Evolutionary conservation across 2,113 vertebrate genomes (phyloP), one percentile per base, ranked within the genome.

Genomic region (Esox niger): DNA sequence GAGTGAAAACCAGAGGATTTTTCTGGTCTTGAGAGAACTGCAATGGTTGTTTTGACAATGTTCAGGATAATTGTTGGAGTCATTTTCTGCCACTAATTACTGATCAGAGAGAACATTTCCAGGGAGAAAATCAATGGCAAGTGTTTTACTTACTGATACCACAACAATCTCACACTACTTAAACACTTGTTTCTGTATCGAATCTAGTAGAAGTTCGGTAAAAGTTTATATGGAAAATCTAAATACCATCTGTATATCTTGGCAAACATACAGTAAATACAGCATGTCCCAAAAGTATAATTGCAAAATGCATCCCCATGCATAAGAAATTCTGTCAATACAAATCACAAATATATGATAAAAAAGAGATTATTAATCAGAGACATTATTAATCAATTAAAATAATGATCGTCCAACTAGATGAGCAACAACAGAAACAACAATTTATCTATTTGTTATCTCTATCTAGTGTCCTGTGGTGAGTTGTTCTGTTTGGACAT

Each of bases 11-110:
- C 47, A n/a, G 8, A 52, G n/a, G 6, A 52, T 23, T 52, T 52
- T 52, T n/a, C n/a, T n/a, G n/a, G n/a, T n/a, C n/a, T n/a, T n/a
- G 1, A 9, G 20, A 52, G 47, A 17, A 21, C 47, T 23, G 8
- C 38, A 76, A 38, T 6, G 7, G 71, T 67, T 68, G 46, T 17
- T 33, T 66, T 33, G 30, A 46, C 8, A 9, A 31, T 32, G 30
- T 25, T 66, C 10, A 11, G 9, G 32, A 25, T 26, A 15, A 66
- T 55, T 65, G 38, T 63, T 68, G 65, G 31, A 25, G 2, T 63
- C 69, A 54, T 56, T 38, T 38, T 79, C 61, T 80, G 72, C 61
- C 69, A 75, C 75, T 80, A 81, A 80, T 84, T 78, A 78, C 20
- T 55, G 47, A 70, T 61, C 58, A n/a, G 31, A 33, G 30, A 11